A percentile compares a stretch with the other conserved stretches of the same genome.
Evolutionary conservation across 1,140 invertebrate genomes (phyloP).

Genomic region (Ceratina calcarata): DNA sequence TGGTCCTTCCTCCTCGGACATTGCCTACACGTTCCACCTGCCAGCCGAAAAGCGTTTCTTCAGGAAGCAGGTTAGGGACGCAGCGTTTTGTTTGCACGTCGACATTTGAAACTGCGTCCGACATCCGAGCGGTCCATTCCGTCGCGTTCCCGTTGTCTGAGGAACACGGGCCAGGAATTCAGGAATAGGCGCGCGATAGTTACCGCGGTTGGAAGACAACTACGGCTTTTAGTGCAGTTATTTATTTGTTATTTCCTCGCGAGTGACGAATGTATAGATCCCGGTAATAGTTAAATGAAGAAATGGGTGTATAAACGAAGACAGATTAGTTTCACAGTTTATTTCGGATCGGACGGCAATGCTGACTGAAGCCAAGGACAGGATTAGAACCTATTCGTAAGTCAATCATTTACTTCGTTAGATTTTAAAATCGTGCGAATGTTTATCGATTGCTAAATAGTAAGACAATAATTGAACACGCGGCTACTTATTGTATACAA

Average conservation of each 20-base stretch:
- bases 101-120: conserved; percentile 62
- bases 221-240: neutral
- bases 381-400: no score
- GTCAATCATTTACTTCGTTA: no score
- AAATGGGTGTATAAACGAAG: no score
- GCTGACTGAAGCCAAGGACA: no score
- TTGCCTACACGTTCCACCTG: neutral
- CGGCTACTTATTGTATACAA: no score
- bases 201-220: neutral
- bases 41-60: conserved; percentile 6
- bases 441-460: no score
- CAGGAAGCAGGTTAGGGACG: conserved; percentile 65
- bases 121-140: conserved; percentile 56
- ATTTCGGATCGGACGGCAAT: no score
- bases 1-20: neutral
- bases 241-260: no score
- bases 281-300: no score
- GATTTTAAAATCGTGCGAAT: neutral
- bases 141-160: conserved; percentile 14
- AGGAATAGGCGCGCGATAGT: conserved; percentile 16
- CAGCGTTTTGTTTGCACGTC: conserved; percentile 69
- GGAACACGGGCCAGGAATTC: no score
- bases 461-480: no score
- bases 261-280: neutral
- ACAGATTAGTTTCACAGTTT: no score